Evolutionary conservation across 2,113 vertebrate genomes (phyloP).

Genomic region (Myiagra hebetior): DNA sequence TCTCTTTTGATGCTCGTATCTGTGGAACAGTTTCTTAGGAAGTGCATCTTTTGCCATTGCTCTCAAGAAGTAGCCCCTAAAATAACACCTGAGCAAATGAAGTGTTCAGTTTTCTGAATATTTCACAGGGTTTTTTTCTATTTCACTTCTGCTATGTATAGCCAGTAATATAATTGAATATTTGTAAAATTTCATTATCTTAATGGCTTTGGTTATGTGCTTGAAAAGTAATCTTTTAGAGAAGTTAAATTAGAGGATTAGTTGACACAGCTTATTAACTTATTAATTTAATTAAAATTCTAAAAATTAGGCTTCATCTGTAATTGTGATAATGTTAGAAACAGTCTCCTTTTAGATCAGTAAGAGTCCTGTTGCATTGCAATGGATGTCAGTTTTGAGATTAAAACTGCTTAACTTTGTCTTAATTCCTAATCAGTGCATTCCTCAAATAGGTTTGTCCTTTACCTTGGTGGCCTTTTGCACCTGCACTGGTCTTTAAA

Average conservation of each 20-base stretch:
- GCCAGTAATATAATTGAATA: neutral
- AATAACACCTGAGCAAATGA: neutral
- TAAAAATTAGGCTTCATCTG: neutral
- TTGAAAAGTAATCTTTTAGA: slow-evolving; percentile 6
- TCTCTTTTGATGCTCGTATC: neutral
- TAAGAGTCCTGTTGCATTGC: neutral
- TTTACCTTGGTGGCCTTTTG: neutral
- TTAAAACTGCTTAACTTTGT: neutral
- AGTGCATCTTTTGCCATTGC: slow-evolving; percentile 13
- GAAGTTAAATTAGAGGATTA: neutral
- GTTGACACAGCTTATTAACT: neutral
- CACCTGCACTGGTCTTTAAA: neutral
- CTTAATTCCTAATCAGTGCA: neutral
- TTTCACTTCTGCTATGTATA: slow-evolving; percentile 45
- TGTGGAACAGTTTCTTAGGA: neutral
- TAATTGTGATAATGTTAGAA: neutral
- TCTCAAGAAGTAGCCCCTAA: slow-evolving; percentile 23
- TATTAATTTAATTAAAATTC: slow-evolving; percentile 2
- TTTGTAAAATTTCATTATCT: neutral
- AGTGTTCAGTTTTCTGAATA: slow-evolving; percentile 8
- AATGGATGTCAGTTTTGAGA: neutral
- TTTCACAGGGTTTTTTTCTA: neutral
- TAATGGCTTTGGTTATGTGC: neutral
- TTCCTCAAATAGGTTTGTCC: neutral
- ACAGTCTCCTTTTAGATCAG: neutral